Evolutionary conservation across 2,113 vertebrate species (phyloP), one percentile per base, ranked within the genome.

Genomic region (Gymnorhina tibicen): DNA sequence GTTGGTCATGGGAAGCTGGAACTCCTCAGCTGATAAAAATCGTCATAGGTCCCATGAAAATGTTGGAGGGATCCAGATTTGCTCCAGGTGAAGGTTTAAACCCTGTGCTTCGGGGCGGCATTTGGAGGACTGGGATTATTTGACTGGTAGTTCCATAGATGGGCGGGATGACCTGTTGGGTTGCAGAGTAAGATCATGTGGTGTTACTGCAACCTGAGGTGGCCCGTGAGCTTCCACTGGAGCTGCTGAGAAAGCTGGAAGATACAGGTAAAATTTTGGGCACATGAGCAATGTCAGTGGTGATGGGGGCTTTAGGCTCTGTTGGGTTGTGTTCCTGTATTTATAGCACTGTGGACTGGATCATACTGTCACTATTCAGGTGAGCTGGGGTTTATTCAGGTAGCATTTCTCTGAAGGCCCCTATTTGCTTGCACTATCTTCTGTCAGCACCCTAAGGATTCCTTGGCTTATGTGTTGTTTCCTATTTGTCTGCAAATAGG

Each of bases 401-500:
- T 3, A 19, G 19, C 3, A 1, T 73, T 82, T 85, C 49, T 50
- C 80, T 94, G 69, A 30, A 37, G 62, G 32, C 68, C 18, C 55
- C 28, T 42, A 0, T 94, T 68, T 33, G 7, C 41, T 64, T 60
- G 53, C 46, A 1, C 18, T 15, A 0, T 50, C 60, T 81, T 78
- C 63, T 76, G 28, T 33, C 42, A 58, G 22, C 50, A 44, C 53
- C 35, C 41, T 46, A 1, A 37, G 73, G 33, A 63, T 33, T 62
- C 27, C 72, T 95, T 85, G 90, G 42, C 39, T 73, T 80, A 5
- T 44, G 10, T 26, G 28, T 80, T 74, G 44, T 73, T 93, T 94
- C 84, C 50, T 76, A 60, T 96, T 95, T 95, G 74, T 90, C 94
- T 91, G 82, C 68, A 85, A 93, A 91, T 95, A 50, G 1, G 70